Evolutionary conservation across 2,888 invertebrate species (phyloP), one percentile per base, ranked within the genome.

Genomic region (Aporophyla nigra): DNA sequence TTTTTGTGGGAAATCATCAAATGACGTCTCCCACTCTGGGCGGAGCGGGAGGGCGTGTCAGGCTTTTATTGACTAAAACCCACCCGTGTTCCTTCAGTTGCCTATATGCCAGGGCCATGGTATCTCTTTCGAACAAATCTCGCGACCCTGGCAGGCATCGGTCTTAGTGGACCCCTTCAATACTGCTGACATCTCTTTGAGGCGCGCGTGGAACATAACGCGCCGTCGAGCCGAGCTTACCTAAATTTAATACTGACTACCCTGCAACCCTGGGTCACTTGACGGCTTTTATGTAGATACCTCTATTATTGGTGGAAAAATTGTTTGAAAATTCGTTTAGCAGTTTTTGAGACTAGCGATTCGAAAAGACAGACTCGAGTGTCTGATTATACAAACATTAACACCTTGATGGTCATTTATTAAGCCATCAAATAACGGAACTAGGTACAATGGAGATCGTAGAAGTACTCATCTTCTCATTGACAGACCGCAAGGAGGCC

Each of bases 401-500:
- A 9, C 27, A n/a, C 24, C 27, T 27, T 19, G 21, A 21, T 21
- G 16, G 10, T 61, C 16, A 21, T 62, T 62, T 27, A 51, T 33
- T 67, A 2, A 21, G 33, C 27, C 14, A 40, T 72, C 43, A 46
- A 49, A 16, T n/a, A 27, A 40, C 58, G 16, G 2, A 27, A 27
- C 12, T n/a, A n/a, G n/a, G n/a, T n/a, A 43, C 49, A 58, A 61
- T 54, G 24, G 24, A 78, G 54, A 54, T 53, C 33, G 7, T 21
- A 56, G 19, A 74, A 49, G 74, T 49, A 61, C 21, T 71, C 79
- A 21, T n/a, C 56, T 53, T 14, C 40, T 51, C 58, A 40, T 72
- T 69, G 61, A 56, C 3, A 62, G 53, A 83, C 65, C 61, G 63
- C 70, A 74, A 72, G 71, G 71, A 40, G 9, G 51, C 71, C 76